Base-by-base conservation (phyloP, 1,140 invertebrate species). In the Drosophila ficusphila region DNA sequence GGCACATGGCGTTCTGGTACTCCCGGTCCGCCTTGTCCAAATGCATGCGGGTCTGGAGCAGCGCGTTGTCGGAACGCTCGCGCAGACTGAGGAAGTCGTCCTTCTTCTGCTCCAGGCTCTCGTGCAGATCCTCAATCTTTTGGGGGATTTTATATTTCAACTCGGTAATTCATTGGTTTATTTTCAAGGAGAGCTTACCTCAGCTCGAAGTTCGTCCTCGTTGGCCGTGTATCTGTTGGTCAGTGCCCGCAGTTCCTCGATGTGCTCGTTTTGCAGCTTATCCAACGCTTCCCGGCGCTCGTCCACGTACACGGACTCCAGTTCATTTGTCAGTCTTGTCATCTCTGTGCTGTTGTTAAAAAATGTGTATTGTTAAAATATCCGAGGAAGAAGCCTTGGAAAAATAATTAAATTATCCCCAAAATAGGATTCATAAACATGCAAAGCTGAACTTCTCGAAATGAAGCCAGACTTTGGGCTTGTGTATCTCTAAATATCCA, bases 201-300 rank as follows among this genome's bases (percentile, higher is more conserved):
- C 93, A 57, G 93, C 92, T 38, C 92, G 76, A 51, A 93, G 91
- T 53, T 94, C 92, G 56, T 92, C 91, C 57, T 93, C 90, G 67
- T 93, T 93, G 21, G 90, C 83, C 31, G 94, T 93, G 91, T 93
- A 94, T 21, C 91, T 91, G 65, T 92, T 91, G 65, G 93, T 94
- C 8, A 93, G 82, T 23, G 91, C 89, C 9, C 91, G 70, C 38
- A 93, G 90, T 76, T 93, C 93, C 51, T 92, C 91, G 27, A 93
- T 91, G 53, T 93, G 92, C 70, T 92, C 88, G 44, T 76, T 90
- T 47, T 92, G 90, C 21, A 92, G 74, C 72, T 93, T 91, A 62
- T 94, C 93, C 36, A 94, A 90, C 6, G 93, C 93, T n/a, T 83
- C 86, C 25, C 92, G 91, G 52, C 94, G 94, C 68, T 95, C 94